Conservation (phyloP, 2,888 invertebrate genomes). For the Dorcus hopei region DNA sequence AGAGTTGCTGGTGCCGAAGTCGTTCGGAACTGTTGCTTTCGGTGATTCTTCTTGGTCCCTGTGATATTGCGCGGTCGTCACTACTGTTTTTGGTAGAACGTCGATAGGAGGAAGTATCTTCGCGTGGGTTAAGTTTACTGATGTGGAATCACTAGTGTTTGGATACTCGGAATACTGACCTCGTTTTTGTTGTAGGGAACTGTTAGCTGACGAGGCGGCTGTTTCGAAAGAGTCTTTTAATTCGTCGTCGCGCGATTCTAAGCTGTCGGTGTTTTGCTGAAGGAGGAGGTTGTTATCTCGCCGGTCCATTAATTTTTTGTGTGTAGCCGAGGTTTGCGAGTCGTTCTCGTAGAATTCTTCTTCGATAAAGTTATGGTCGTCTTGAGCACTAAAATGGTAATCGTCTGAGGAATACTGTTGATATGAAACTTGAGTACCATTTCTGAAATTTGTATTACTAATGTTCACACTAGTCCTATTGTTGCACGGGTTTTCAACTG, state of each 20-base stretch:
- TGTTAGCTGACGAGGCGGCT: conserved; percentile 50
- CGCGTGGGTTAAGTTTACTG: not conserved
- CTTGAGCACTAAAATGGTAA: conserved; percentile 37
- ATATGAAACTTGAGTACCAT: conserved; percentile 19
- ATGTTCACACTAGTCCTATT: conserved; percentile 22
- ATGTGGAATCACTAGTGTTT: conserved; percentile 1
- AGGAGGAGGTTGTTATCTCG: conserved; percentile 43
- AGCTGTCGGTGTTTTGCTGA: conserved; percentile 54
- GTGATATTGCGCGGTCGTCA: conserved; percentile 38
- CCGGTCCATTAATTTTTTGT: conserved; percentile 31
- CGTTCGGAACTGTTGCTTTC: conserved; percentile 38
- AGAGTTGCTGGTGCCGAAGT: conserved; percentile 2
- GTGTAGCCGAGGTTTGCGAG: conserved; percentile 2
- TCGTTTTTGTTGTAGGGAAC: not conserved
- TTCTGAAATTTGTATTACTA: conserved; percentile 14
- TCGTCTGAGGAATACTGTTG: conserved; percentile 33
- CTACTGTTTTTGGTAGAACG: conserved; percentile 17
- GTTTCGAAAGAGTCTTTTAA: conserved; percentile 57
- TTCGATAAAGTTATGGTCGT: conserved; percentile 26
- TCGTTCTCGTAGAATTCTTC: conserved; percentile 26
- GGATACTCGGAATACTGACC: not conserved
- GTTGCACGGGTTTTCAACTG: conserved; percentile 33
- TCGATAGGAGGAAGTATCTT: not conserved
- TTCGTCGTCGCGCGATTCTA: conserved; percentile 57
- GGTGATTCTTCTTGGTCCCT: conserved; percentile 40